A percentile compares a stretch with the other conserved stretches of the same genome.
Evolutionary conservation across 1,140 invertebrate genomes (phyloP).

Genomic region (Pseudoatta argentina): DNA sequence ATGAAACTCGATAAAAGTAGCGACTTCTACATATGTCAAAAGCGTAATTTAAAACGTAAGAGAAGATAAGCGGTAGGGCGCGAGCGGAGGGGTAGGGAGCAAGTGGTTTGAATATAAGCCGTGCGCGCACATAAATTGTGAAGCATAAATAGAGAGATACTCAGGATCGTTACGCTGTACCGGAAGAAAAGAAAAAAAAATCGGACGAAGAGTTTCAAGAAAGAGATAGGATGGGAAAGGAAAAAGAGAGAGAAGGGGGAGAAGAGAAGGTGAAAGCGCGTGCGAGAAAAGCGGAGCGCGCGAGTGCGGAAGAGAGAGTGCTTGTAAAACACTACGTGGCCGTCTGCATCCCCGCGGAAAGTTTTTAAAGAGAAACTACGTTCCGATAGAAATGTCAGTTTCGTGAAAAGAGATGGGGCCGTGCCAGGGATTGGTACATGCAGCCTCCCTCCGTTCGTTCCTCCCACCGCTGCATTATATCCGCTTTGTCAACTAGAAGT

Average conservation of each 20-base stretch:
- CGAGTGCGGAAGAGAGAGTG: constrained; percentile 31
- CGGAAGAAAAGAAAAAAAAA: constrained; percentile 34
- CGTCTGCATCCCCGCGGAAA: constrained; percentile 56
- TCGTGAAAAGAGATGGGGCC: constrained; percentile 70
- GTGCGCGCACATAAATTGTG: constrained; percentile 65
- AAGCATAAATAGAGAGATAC: constrained; percentile 70
- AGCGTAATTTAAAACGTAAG: constrained; percentile 33
- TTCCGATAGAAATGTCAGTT: constrained; percentile 76
- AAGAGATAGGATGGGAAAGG: not conserved
- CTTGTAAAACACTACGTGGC: constrained; percentile 60
- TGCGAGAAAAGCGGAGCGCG: not conserved
- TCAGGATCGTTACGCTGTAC: constrained; percentile 62
- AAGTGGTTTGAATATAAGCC: constrained; percentile 61
- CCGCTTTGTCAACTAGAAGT: constrained; percentile 73
- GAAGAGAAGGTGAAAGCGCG: constrained; percentile 6
- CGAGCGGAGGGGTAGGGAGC: not conserved
- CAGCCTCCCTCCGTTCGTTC: constrained; percentile 41
- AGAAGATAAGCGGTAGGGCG: constrained; percentile 23
- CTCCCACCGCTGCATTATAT: constrained; percentile 69
- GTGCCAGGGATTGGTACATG: constrained; percentile 16
- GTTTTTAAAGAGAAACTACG: constrained; percentile 75
- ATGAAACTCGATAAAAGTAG: constrained; percentile 55
- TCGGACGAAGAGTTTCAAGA: not conserved
- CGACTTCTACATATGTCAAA: constrained; percentile 45
- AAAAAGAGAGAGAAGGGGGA: not conserved